phyloP scores from a whole-genome alignment of 2,888 invertebrate species.

The Macrophya alboannulata region DNA sequence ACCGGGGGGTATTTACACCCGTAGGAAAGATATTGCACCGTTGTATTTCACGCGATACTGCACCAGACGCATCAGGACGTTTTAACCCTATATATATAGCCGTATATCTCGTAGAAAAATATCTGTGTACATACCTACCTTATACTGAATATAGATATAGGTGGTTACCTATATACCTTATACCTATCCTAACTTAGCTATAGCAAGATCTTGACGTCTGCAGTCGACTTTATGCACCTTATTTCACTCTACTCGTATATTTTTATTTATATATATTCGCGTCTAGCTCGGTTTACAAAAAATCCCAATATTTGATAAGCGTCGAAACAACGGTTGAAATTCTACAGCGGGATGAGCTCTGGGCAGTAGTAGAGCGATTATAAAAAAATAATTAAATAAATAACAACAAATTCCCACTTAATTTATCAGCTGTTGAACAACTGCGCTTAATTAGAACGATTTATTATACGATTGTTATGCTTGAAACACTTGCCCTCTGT shows the following conservation, averaged over 20 bases:
- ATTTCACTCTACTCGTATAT: too few relatives aligned
- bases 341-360: background rate
- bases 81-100: background rate
- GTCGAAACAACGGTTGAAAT: background rate
- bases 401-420: background rate
- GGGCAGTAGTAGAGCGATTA: background rate
- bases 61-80: background rate
- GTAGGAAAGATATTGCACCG: slow-evolving; percentile 41
- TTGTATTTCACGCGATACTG: slow-evolving; percentile 19
- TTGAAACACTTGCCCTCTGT: too few relatives aligned
- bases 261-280: background rate
- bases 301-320: background rate
- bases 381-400: background rate
- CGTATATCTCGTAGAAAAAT: slow-evolving; percentile 1
- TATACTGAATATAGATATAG: background rate
- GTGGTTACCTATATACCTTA: background rate
- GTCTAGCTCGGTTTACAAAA: background rate
- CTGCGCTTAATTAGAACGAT: background rate
- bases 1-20: slow-evolving; percentile 13
- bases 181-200: background rate
- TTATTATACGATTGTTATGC: too few relatives aligned
- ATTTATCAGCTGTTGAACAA: background rate
- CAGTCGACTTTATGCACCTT: background rate
- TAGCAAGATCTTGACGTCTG: background rate
- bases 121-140: background rate